Percentiles rank a stretch among this genome's conserved stretches.
Evolutionary conservation across 2,888 invertebrate species (phyloP).

Genomic region (Andrena bicolor): DNA sequence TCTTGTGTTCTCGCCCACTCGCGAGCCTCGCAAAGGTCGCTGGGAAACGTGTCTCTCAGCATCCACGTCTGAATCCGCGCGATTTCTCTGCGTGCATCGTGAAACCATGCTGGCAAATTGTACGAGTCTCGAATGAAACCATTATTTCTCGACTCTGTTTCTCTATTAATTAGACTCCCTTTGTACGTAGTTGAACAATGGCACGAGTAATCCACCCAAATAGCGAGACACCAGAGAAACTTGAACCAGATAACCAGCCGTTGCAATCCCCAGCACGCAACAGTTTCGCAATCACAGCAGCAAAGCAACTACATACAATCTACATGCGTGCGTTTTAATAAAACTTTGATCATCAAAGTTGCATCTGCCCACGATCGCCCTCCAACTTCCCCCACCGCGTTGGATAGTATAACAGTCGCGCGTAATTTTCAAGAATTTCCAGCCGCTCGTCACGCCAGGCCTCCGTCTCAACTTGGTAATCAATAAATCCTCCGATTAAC

Average conservation of each 20-base stretch:
- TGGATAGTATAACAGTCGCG: background rate
- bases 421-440: background rate
- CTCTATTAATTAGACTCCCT: background rate
- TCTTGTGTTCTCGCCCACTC: too few species aligned
- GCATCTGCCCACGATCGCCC: background rate
- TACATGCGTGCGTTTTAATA: background rate
- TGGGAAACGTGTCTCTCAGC: too few species aligned
- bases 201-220: background rate
- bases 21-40: too few species aligned
- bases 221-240: background rate
- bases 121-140: background rate
- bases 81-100: too few species aligned
- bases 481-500: slow-evolving; percentile 1
- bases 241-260: background rate
- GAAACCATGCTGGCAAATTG: too few species aligned
- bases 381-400: background rate
- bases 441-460: background rate
- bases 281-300: background rate
- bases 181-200: background rate
- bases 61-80: too few species aligned
- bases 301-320: background rate
- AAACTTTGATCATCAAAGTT: background rate
- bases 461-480: background rate
- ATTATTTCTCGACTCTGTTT: background rate
- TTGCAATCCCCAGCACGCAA: background rate